These are phyloP conservation scores for Yponomeuta evonymella DNA, from an alignment of 2,888 invertebrate species.

Conservation along the genomic window DNA sequence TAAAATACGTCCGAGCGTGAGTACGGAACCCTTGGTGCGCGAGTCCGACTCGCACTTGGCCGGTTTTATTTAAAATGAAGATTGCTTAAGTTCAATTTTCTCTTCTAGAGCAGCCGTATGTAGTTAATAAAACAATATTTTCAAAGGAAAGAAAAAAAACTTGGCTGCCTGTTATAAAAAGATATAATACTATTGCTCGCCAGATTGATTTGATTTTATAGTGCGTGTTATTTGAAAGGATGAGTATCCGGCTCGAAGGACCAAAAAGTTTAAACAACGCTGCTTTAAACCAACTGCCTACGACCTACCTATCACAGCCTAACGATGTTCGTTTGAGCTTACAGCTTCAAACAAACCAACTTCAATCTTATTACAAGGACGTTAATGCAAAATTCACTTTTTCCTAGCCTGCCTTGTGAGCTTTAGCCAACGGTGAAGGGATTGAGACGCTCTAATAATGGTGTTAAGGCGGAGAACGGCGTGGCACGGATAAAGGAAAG, in stretches of 20 bases:
- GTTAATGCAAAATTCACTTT: slow-evolving; percentile 29
- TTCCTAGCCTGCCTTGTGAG: slow-evolving; percentile 41
- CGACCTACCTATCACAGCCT: slow-evolving; percentile 51
- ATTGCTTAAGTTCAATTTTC: no score
- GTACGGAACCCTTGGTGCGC: no score
- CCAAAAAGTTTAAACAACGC: slow-evolving; percentile 48
- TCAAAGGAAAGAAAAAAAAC: no score
- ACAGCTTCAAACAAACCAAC: slow-evolving; percentile 25
- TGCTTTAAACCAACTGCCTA: slow-evolving; percentile 64
- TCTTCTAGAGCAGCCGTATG: no score
- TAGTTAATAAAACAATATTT: no score
- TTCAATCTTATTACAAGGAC: slow-evolving; percentile 11
- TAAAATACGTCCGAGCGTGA: no score
- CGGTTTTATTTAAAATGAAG: no score
- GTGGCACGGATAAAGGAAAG: slow-evolving; percentile 1
- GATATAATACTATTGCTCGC: no score
- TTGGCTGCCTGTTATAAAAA: no score
- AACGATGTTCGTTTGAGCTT: slow-evolving; percentile 44
- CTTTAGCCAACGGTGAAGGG: slow-evolving; percentile 24
- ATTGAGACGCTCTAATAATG: neutral
- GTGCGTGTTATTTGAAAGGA: no score
- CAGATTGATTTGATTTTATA: no score
- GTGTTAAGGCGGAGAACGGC: neutral
- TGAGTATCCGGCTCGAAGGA: slow-evolving; percentile 9
- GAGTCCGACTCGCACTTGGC: no score